Percentiles rank a stretch among this genome's conserved stretches.
Conservation (phyloP, 2,888 invertebrate genomes). For the Psylliodes chrysocephalus region DNA sequence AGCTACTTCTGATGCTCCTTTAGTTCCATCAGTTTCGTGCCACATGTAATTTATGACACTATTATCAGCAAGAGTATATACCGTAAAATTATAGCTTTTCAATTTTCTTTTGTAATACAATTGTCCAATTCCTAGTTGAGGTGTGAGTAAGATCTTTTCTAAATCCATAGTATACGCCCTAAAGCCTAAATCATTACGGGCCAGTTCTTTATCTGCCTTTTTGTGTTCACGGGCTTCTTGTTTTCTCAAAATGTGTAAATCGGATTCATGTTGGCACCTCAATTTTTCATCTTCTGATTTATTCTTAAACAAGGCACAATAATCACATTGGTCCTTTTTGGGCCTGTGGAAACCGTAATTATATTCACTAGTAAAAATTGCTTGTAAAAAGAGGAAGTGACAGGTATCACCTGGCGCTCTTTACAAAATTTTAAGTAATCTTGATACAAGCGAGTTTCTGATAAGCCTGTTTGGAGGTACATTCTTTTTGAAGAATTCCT, state of each 20-base stretch:
- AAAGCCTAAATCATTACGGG: neutral
- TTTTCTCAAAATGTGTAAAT: neutral
- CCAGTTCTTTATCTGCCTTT: constrained; percentile 1
- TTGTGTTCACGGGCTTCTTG: neutral
- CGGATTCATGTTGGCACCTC: neutral
- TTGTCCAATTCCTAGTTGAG: neutral
- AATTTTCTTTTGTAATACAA: constrained; percentile 5
- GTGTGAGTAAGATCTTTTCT: neutral
- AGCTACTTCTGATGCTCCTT: constrained; percentile 7
- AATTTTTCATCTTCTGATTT: constrained; percentile 2
- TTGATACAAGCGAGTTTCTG: constrained; percentile 19
- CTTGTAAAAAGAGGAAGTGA: constrained; percentile 3
- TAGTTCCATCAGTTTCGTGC: neutral
- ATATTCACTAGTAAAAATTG: constrained; percentile 12
- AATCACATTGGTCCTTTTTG: constrained; percentile 25
- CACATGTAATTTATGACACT: constrained; percentile 1
- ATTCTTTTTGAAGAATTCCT: constrained; percentile 6
- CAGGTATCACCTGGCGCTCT: neutral
- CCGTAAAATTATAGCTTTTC: neutral
- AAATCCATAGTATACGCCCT: constrained; percentile 6
- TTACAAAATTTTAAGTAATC: constrained; percentile 12
- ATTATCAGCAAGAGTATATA: neutral
- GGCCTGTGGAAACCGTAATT: constrained; percentile 11
- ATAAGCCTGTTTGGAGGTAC: constrained; percentile 18
- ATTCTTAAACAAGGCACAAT: constrained; percentile 24